Conservation (phyloP, 2,888 invertebrate genomes). For the Laothoe populi region DNA sequence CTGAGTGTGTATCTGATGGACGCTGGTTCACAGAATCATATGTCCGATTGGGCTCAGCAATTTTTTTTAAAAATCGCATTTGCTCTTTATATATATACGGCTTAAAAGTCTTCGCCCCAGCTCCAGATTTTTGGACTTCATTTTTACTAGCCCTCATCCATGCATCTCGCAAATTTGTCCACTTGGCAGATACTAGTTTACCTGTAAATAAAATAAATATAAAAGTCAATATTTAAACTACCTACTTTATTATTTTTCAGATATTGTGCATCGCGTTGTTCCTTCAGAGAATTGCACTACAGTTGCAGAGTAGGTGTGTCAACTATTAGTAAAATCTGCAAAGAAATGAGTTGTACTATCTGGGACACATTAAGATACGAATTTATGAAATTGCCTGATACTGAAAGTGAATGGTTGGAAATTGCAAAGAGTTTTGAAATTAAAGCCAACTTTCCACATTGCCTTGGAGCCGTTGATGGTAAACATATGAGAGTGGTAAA, state of each 20-base stretch:
- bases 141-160: too few species aligned
- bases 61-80: too few species aligned
- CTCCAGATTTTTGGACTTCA: too few species aligned
- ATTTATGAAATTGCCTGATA: not conserved
- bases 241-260: not conserved
- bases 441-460: not conserved
- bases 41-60: too few species aligned
- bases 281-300: not conserved
- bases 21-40: too few species aligned
- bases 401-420: not conserved
- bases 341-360: not conserved
- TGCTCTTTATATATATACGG: too few species aligned
- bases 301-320: not conserved
- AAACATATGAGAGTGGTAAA: not conserved
- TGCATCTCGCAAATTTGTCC: not conserved
- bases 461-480: too few species aligned
- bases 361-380: not conserved
- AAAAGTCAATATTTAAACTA: too few species aligned
- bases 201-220: not conserved
- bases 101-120: too few species aligned
- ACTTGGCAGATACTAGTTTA: not conserved
- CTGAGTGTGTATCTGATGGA: too few species aligned
- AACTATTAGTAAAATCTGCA: not conserved
- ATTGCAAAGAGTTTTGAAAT: not conserved
- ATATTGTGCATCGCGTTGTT: not conserved